A percentile compares a stretch with the other conserved stretches of the same genome.
Evolutionary conservation across 2,797 vertebrate genomes (phyloP).

Genomic region (Rhabdomys pumilio): DNA sequence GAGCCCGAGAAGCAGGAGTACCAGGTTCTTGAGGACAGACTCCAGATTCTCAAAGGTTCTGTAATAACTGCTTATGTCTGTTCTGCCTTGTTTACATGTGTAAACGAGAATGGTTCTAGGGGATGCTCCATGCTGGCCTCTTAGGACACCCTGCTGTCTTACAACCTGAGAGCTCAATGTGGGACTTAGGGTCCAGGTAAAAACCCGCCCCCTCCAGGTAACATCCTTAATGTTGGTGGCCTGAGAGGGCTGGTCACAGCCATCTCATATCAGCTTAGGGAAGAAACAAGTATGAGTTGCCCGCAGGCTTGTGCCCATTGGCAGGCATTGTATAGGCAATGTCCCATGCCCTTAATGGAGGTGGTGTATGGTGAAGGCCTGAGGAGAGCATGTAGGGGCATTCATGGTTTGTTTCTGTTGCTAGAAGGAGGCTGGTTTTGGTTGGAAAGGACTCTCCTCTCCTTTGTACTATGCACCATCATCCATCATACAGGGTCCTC

Average conservation of each 20-base stretch:
- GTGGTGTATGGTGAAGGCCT: neutral
- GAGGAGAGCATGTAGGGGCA: conserved; percentile 7
- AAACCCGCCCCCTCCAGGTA: neutral
- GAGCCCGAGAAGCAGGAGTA: neutral
- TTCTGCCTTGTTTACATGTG: neutral
- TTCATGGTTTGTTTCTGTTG: conserved; percentile 50
- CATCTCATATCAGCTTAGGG: neutral
- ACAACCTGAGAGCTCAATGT: neutral
- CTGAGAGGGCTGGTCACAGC: neutral
- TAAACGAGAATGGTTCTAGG: neutral
- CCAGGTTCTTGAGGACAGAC: neutral
- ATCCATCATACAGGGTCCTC: neutral
- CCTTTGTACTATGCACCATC: neutral
- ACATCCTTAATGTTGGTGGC: neutral
- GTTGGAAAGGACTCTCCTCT: conserved; percentile 8
- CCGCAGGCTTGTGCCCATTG: neutral
- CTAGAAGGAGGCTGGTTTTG: conserved; percentile 54
- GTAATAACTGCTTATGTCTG: neutral
- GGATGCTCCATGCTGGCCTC: accelerated
- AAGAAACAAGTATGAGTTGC: accelerated
- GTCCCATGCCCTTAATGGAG: neutral
- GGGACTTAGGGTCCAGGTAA: neutral
- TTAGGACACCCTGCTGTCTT: neutral
- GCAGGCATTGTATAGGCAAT: neutral
- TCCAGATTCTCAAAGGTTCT: neutral